A percentile compares a stretch with the other conserved stretches of the same genome.
These are phyloP conservation scores for Hormaphis cornu DNA, from an alignment of 1,140 invertebrate species.

Conservation along the genomic window DNA sequence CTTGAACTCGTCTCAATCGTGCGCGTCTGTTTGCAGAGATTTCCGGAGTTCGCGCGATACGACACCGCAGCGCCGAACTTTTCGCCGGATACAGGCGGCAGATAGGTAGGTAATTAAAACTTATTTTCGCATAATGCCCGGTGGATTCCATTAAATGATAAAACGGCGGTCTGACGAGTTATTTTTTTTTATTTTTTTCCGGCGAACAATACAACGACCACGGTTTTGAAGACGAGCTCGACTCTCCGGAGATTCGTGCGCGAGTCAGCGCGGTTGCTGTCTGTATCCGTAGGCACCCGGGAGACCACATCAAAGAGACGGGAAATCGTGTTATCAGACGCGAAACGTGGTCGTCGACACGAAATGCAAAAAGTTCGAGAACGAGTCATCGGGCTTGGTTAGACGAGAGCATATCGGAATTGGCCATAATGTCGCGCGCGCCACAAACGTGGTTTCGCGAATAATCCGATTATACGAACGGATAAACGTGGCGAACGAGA, in stretches of 20 bases:
- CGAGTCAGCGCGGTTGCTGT: too few species aligned
- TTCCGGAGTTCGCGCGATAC: not conserved
- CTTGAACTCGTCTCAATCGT: too few species aligned
- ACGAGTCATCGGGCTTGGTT: too few species aligned
- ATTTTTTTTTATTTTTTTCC: not conserved
- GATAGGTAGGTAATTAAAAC: conserved; percentile 4
- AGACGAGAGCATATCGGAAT: too few species aligned
- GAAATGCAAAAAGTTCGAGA: conserved; percentile 13
- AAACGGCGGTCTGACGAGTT: not conserved
- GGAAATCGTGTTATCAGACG: too few species aligned
- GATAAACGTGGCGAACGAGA: too few species aligned
- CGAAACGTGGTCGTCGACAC: not conserved
- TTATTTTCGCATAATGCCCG: conserved; percentile 26
- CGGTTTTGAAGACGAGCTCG: too few species aligned
- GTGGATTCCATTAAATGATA: conserved; percentile 30
- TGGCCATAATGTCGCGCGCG: too few species aligned
- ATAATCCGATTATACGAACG: too few species aligned
- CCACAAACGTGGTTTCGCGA: too few species aligned
- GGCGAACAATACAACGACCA: too few species aligned
- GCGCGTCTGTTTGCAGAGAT: not conserved
- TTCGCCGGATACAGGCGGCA: not conserved
- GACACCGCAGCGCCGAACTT: not conserved
- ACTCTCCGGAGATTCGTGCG: not conserved
- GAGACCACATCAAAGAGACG: not conserved
- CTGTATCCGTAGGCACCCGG: too few species aligned